These are phyloP conservation scores for Paramormyrops hopkinsi DNA, from an alignment of 2,797 vertebrate genomes.

Conservation along the genomic window DNA sequence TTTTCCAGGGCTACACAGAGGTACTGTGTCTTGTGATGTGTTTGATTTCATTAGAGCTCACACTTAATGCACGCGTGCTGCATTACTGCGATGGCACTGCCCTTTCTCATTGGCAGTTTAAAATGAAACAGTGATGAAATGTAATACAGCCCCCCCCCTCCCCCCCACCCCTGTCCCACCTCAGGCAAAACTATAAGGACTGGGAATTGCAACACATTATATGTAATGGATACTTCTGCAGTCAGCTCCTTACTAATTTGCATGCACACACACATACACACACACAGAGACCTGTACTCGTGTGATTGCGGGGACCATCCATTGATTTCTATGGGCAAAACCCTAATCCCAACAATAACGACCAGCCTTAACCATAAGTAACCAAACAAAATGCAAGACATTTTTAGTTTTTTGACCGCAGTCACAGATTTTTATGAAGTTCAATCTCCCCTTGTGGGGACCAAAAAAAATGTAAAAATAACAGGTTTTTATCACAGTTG, in stretches of 20 bases:
- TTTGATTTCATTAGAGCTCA: slow-evolving; percentile 99
- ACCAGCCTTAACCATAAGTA: too few relatives aligned
- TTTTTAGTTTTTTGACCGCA: too few relatives aligned
- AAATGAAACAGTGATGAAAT: slow-evolving; percentile 99
- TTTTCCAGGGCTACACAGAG: slow-evolving; percentile 63
- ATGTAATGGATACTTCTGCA: slow-evolving; percentile 99
- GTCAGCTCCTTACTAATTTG: slow-evolving; percentile 56
- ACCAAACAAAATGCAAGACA: too few relatives aligned
- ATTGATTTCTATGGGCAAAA: neutral
- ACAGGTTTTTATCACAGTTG: too few relatives aligned
- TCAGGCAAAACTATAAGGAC: slow-evolving; percentile 92
- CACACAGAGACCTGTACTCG: too few relatives aligned
- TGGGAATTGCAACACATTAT: slow-evolving; percentile 98
- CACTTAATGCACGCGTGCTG: slow-evolving; percentile 97
- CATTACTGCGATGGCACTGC: slow-evolving; percentile 90
- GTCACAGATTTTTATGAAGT: too few relatives aligned
- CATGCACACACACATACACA: slow-evolving; percentile 25
- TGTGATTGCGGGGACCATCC: neutral
- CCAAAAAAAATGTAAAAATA: too few relatives aligned
- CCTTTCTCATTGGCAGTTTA: slow-evolving; percentile 96
- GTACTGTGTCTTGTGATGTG: slow-evolving; percentile 88
- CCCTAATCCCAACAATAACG: too few relatives aligned
- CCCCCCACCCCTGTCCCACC: slow-evolving; percentile 45
- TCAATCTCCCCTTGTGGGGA: too few relatives aligned
- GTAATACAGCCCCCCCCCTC: slow-evolving; percentile 77